A percentile compares a stretch with the other conserved stretches of the same genome.
Evolutionary conservation across 1,140 invertebrate species (phyloP).

Genomic region (Heterodera carotae): DNA sequence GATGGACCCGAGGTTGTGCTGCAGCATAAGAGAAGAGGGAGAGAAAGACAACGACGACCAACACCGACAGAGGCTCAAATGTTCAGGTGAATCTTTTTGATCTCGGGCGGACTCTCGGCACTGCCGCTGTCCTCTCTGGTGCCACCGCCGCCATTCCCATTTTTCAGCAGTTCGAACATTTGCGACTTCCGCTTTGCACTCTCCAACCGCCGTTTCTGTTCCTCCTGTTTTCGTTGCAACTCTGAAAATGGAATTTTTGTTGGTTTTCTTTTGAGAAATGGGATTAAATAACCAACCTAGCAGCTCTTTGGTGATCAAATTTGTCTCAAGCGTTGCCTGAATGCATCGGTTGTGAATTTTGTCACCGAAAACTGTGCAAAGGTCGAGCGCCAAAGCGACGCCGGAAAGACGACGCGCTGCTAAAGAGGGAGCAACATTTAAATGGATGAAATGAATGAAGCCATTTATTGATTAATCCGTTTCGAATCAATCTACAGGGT

Average conservation of each 20-base stretch:
- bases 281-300: constrained; percentile 34
- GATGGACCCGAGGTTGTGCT: no score
- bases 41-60: neutral
- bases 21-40: neutral
- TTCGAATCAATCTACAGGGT: no score
- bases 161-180: constrained; percentile 50
- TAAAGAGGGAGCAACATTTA: constrained; percentile 31
- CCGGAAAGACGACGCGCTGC: constrained; percentile 48
- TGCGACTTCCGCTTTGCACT: constrained; percentile 52
- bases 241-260: constrained; percentile 27
- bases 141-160: constrained; percentile 6
- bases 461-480: no score
- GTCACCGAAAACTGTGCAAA: constrained; percentile 47
- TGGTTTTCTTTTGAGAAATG: no score
- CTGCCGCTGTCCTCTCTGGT: constrained; percentile 2
- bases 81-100: constrained; percentile 45
- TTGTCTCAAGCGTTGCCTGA: constrained; percentile 50
- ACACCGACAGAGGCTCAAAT: constrained; percentile 1
- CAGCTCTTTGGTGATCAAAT: constrained; percentile 47
- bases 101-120: constrained; percentile 25
- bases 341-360: constrained; percentile 51
- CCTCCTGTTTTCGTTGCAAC: constrained; percentile 48
- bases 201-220: constrained; percentile 45
- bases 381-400: constrained; percentile 42
- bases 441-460: neutral